These are phyloP conservation scores for Oreochromis grahami DNA, from an alignment of 2,797 vertebrate genomes.

Conservation along the genomic window DNA sequence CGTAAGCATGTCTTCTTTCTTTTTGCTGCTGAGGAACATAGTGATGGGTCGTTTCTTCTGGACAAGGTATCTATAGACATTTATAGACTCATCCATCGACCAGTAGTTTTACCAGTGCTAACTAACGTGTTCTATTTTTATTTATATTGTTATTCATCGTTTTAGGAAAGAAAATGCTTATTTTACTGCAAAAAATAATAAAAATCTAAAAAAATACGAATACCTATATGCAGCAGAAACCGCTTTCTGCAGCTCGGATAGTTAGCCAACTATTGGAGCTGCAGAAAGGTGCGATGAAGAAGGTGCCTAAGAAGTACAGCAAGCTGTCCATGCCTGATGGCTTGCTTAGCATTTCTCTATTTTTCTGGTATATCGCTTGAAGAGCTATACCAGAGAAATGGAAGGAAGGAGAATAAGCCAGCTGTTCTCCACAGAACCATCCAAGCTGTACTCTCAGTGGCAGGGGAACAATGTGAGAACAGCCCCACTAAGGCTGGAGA, in stretches of 20 bases:
- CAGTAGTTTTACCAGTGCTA: not conserved
- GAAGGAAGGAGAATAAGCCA: too few species aligned
- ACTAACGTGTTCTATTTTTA: not conserved
- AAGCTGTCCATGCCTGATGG: not conserved
- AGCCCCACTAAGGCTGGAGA: too few species aligned
- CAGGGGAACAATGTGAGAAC: too few species aligned
- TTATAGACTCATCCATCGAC: not conserved
- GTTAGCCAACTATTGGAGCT: not conserved
- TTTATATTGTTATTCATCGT: not conserved
- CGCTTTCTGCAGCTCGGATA: accelerated
- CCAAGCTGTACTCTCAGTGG: too few species aligned
- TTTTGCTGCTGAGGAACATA: not conserved
- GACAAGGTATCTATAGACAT: not conserved
- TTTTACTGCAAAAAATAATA: not conserved
- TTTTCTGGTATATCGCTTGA: too few species aligned
- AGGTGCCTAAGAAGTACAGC: not conserved
- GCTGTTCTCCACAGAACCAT: too few species aligned
- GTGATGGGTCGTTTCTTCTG: not conserved
- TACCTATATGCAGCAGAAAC: not conserved
- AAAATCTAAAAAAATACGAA: not conserved
- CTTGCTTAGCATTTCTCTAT: accelerated
- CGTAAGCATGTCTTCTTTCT: not conserved
- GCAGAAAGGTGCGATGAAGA: not conserved
- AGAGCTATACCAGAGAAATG: too few species aligned
- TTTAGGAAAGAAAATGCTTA: not conserved